phyloP scores from a whole-genome alignment of 2,888 invertebrate species.

The Agrotis ipsilon region DNA sequence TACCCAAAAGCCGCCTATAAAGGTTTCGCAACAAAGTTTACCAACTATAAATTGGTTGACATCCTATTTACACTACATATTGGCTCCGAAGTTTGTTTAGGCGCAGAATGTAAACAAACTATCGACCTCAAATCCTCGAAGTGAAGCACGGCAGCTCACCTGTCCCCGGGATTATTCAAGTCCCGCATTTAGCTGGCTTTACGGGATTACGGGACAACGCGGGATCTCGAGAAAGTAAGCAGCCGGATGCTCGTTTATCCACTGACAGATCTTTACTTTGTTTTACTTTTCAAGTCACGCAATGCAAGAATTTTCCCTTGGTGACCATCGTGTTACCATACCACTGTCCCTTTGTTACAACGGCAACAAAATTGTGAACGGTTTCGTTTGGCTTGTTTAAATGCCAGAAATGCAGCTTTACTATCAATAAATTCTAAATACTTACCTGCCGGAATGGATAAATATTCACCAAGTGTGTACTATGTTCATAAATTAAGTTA shows the following conservation, averaged over 20 bases:
- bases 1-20: slow-evolving; percentile 2
- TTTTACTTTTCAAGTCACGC: slow-evolving; percentile 75
- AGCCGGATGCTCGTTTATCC: slow-evolving; percentile 76
- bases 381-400: no score
- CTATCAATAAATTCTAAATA: no score
- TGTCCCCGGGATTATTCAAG: slow-evolving; percentile 73
- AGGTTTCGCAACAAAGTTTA: slow-evolving; percentile 24
- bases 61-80: slow-evolving; percentile 53
- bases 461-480: no score
- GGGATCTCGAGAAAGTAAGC: slow-evolving; percentile 72
- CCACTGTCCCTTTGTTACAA: slow-evolving; percentile 34
- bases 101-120: slow-evolving; percentile 68
- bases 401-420: no score
- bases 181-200: slow-evolving; percentile 75
- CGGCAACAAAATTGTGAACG: slow-evolving; percentile 12
- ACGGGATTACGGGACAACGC: slow-evolving; percentile 72
- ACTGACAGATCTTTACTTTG: slow-evolving; percentile 74
- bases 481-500: no score
- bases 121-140: slow-evolving; percentile 68
- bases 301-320: slow-evolving; percentile 57
- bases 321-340: slow-evolving; percentile 42
- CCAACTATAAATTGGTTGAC: slow-evolving; percentile 46
- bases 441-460: no score
- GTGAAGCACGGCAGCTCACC: slow-evolving; percentile 70
- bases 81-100: slow-evolving; percentile 35